Percentiles rank a stretch among this genome's conserved stretches.
Conservation (phyloP, 2,888 invertebrate genomes). For the Cephus rjabovi region DNA sequence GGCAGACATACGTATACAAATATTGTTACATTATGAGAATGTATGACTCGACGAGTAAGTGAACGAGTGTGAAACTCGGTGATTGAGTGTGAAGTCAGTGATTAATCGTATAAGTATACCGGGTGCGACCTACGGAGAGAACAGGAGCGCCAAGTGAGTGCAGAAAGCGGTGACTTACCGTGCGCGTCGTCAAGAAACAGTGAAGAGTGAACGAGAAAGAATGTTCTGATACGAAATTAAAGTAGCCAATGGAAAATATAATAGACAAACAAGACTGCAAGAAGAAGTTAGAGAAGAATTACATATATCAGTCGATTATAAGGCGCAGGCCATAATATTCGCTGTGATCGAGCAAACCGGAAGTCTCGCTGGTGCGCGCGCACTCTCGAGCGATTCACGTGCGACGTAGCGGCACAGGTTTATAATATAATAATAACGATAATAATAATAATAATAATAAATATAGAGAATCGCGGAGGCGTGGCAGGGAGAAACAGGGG, state of each 20-base stretch:
- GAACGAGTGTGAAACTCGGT: neutral
- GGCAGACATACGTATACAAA: neutral
- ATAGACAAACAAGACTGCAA: neutral
- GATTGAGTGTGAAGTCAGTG: neutral
- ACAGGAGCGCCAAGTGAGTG: constrained; percentile 2
- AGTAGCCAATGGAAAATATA: neutral
- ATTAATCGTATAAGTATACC: neutral
- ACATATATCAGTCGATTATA: neutral
- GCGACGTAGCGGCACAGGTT: neutral
- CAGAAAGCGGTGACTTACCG: constrained; percentile 18
- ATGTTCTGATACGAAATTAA: neutral
- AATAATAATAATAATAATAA: neutral
- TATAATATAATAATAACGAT: neutral
- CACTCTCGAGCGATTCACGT: neutral
- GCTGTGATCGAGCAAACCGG: neutral
- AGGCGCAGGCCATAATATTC: neutral
- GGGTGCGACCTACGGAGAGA: constrained; percentile 10
- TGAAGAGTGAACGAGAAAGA: constrained; percentile 7
- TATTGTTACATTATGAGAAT: neutral
- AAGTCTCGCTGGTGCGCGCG: neutral
- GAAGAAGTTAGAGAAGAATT: neutral
- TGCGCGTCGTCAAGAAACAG: constrained; percentile 19
- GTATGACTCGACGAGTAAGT: neutral
- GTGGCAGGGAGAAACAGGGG: neutral
- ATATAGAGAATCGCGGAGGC: neutral